Conservation (phyloP, 2,888 invertebrate genomes). For the Philereme transversata region DNA sequence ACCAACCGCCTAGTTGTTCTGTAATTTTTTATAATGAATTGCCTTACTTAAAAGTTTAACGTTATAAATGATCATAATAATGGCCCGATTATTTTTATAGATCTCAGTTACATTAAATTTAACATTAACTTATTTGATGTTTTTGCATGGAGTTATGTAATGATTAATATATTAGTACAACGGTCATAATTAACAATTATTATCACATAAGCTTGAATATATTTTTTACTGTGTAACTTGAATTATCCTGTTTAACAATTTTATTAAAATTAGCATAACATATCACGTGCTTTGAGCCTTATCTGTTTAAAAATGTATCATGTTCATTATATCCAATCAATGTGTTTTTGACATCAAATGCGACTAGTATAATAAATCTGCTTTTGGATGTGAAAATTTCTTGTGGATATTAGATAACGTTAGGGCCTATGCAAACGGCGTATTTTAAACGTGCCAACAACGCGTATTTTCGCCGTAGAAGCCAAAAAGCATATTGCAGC, state of each 20-base stretch:
- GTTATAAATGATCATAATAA: slow-evolving; percentile 5
- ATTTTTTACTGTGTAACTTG: slow-evolving; percentile 20
- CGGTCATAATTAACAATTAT: slow-evolving; percentile 7
- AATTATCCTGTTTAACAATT: slow-evolving; percentile 21
- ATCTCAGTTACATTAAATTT: too few relatives aligned
- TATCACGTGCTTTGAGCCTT: slow-evolving; percentile 16
- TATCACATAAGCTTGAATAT: slow-evolving; percentile 1
- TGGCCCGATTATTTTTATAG: background rate
- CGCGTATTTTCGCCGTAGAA: too few relatives aligned
- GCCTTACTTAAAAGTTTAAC: slow-evolving; percentile 7
- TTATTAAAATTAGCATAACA: slow-evolving; percentile 34
- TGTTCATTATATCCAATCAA: slow-evolving; percentile 27
- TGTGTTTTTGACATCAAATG: slow-evolving; percentile 30
- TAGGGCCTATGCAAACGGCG: background rate
- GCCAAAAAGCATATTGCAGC: too few relatives aligned
- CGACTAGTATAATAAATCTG: slow-evolving; percentile 28
- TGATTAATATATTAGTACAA: slow-evolving; percentile 15
- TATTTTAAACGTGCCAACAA: too few relatives aligned
- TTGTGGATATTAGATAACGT: slow-evolving; percentile 28
- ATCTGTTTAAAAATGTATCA: slow-evolving; percentile 35
- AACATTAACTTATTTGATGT: background rate
- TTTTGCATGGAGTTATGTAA: slow-evolving; percentile 7
- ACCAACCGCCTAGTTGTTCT: slow-evolving; percentile 44
- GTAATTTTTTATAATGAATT: slow-evolving; percentile 32
- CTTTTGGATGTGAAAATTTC: slow-evolving; percentile 27